Conservation (phyloP, 2,113 vertebrate species). For the Lichenostomus cassidix region DNA sequence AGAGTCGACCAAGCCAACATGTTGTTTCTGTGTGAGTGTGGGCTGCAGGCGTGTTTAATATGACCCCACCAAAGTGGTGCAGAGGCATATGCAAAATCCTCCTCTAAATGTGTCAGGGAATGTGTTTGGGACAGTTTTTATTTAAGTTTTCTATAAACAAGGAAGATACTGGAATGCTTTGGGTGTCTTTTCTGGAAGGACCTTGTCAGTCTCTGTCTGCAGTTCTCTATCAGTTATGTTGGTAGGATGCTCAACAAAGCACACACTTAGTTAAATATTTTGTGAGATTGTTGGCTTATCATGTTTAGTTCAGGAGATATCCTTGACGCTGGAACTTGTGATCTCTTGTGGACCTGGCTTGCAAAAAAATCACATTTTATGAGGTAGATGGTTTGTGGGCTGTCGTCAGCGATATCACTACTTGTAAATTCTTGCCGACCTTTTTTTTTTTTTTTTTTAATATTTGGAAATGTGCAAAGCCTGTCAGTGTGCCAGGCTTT, state of each 20-base stretch:
- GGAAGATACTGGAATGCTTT: background rate
- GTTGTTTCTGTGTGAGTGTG: background rate
- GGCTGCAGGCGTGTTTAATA: background rate
- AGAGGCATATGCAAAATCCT: background rate
- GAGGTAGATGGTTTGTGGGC: background rate
- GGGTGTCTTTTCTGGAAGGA: background rate
- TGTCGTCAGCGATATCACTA: background rate
- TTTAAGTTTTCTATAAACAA: background rate
- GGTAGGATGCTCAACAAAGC: background rate
- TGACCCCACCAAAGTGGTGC: background rate
- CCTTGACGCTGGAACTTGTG: background rate
- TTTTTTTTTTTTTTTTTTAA: background rate
- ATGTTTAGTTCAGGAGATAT: background rate
- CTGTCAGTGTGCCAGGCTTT: slow-evolving; percentile 18
- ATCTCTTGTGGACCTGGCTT: background rate
- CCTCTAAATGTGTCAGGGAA: background rate
- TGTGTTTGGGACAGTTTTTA: background rate
- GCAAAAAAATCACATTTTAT: fast-evolving
- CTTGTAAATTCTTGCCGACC: slow-evolving; percentile 19
- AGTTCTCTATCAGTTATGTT: background rate
- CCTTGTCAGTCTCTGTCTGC: background rate
- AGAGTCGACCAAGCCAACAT: background rate
- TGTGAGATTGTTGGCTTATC: background rate
- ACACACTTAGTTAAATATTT: background rate
- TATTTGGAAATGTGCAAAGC: slow-evolving; percentile 35